Base-by-base conservation (phyloP, 2,113 vertebrate genomes). In the Puntigrus tetrazona region DNA sequence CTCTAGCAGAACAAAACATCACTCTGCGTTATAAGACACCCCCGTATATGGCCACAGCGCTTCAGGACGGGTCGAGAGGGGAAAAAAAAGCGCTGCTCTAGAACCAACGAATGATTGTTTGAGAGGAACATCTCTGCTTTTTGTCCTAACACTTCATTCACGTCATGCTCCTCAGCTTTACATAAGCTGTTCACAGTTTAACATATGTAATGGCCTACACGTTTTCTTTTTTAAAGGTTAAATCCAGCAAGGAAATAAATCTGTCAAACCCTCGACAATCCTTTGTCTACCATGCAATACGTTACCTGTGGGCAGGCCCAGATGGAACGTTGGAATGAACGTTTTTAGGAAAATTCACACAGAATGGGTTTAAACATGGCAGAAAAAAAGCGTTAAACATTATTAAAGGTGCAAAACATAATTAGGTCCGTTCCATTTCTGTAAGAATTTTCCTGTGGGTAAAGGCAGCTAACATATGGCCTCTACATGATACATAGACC, bases 1-100 rank as follows among this genome's bases (percentile, higher is more conserved):
- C 98, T 99, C 93, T 99, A 98, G 96, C 95, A 91, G 84, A 84
- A 89, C 70, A 1, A 72, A 50, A 72, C 13, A 29, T n/a, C 45
- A 13, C 63, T n/a, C 4, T 3, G 9, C 22, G 55, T 55, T 25
- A 61, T 29, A 29, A 22, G 16, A 81, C 79, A 52, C 75, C 65
- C 43, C 67, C 34, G 16, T 52, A 47, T 43, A 72, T 82, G 61
- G 84, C 41, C 27, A 55, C n/a, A 77, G 52, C n/a, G 73, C 55
- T 84, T 84, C 50, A 78, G 67, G n/a, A 74, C 67, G 75, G 55
- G 67, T 52, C 67, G 74, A n/a, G 36, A 81, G 31, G 20, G 63
- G 63, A 22, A 63, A 70, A 72, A 22, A 63, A 70, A 22, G 13
- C 38, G 5, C 65, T 78, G 25, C 67, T 50, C 72, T 57, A 34